These are phyloP conservation scores for Temnopleurus reevesii DNA, from an alignment of 53 echinoderm and acorn worm genomes.

Conservation along the genomic window DNA sequence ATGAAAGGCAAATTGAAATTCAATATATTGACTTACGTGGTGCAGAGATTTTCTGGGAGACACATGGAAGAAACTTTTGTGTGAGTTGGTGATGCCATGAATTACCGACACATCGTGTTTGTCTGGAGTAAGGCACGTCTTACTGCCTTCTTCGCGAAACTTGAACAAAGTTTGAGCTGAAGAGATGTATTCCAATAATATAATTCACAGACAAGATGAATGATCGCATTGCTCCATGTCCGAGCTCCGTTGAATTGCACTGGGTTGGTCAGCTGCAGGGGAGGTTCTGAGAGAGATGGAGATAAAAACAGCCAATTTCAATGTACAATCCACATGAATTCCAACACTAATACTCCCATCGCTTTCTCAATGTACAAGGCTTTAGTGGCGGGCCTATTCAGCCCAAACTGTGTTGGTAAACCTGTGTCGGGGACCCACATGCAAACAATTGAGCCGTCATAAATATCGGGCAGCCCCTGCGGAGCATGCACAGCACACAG, in stretches of 20 bases:
- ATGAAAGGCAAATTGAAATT: too few species aligned
- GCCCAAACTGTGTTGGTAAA: slow-evolving; percentile 15
- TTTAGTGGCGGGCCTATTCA: background rate
- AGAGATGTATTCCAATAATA: slow-evolving; percentile 44
- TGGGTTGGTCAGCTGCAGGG: background rate
- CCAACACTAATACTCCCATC: background rate
- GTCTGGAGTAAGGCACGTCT: slow-evolving; percentile 22
- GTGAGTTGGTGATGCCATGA: slow-evolving; percentile 40
- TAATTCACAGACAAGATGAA: slow-evolving; percentile 34
- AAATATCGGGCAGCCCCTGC: slow-evolving; percentile 43
- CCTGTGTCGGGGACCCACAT: slow-evolving; percentile 32
- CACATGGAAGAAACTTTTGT: slow-evolving; percentile 54
- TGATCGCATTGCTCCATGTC: background rate
- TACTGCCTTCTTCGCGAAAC: background rate
- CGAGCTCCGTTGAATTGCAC: background rate
- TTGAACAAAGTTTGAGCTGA: background rate
- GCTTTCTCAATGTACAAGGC: background rate
- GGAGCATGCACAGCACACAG: slow-evolving; percentile 41
- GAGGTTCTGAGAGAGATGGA: background rate
- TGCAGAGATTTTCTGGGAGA: slow-evolving; percentile 59
- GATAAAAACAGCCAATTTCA: background rate
- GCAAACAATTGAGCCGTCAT: slow-evolving; percentile 31
- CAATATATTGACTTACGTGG: slow-evolving; percentile 24
- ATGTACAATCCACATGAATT: slow-evolving; percentile 29
- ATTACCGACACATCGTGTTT: slow-evolving; percentile 28